Base-by-base conservation (phyloP, 2,113 vertebrate genomes). In the Ophthalmolycus amberensis region DNA sequence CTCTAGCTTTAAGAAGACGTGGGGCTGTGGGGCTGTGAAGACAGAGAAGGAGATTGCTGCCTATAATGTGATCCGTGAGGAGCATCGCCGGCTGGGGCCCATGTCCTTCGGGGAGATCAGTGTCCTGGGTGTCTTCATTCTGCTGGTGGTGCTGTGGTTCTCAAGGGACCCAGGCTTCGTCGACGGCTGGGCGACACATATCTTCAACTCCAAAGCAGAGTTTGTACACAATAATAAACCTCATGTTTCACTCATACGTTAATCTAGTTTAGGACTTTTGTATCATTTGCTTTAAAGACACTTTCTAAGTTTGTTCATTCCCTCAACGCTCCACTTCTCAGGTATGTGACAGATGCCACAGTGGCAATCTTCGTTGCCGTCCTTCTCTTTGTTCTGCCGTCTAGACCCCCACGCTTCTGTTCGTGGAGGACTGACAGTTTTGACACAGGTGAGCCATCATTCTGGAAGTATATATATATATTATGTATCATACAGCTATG, bases 141-240 rank as follows among this genome's bases (percentile, higher is more conserved):
- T 98, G 75, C 93, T 99, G 66, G 93, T 99, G 34, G 8, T 96
- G 46, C 84, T 99, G 84, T 99, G 98, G 98, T 99, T 99, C 93
- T 94, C 96, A 52, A 94, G 97, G 58, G 96, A 98, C 70, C 98
- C 98, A 0, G 98, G 98, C 75, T 99, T 99, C 91, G 84, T 97
- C 69, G 88, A 91, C 0, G 98, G 98, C 88, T 99, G 98, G 98
- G 94, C 96, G 11, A 88, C 90, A 27, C 25, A 83, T 4, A 80
- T 96, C 72, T 97, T 98, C 90, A 96, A 97, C 83, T 92, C 86
- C 64, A 89, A 95, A 75, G 94, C 94, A 84, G 97, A 97, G 97
- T 98, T 90, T 83, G 96, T 88, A 88, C 3, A 71, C 6, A 58
- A 29, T 20, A 37, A 75, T 32, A 22, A 5, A 46, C 34, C 0